Conservation (phyloP, 2,888 invertebrate genomes). For the Lysandra bellargus region DNA sequence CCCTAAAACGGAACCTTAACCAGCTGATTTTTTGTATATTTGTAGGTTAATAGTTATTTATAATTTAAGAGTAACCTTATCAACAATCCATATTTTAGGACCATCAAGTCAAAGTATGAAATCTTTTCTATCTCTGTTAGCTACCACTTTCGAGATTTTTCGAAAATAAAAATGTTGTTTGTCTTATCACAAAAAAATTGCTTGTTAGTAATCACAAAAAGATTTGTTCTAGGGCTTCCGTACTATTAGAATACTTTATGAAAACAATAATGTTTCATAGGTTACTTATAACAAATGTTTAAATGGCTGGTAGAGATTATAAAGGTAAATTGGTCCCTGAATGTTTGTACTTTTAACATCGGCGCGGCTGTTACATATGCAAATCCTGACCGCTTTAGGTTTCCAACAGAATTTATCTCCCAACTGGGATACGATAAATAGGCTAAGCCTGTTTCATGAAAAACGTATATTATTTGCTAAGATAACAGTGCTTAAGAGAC, state of each 20-base stretch:
- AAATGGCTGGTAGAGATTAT: conserved; percentile 10
- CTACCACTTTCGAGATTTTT: no score
- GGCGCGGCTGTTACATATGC: conserved; percentile 4
- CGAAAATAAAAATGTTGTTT: no score
- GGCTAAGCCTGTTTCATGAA: not conserved
- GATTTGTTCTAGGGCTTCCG: no score
- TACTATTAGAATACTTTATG: not conserved
- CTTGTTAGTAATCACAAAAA: no score
- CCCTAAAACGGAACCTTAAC: no score
- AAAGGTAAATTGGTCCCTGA: conserved; percentile 17
- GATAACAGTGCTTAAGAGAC: not conserved
- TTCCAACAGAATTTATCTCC: conserved; percentile 11
- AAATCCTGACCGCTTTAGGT: conserved; percentile 6
- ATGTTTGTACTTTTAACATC: conserved; percentile 24
- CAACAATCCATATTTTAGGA: no score
- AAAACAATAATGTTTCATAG: not conserved
- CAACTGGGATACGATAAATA: conserved; percentile 23
- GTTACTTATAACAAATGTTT: not conserved
- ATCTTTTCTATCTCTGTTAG: no score
- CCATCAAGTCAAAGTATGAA: no score
- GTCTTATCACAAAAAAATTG: no score
- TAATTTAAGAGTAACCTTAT: no score
- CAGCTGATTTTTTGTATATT: no score
- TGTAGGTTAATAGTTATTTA: no score
- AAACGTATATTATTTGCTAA: not conserved